A percentile compares a stretch with the other conserved stretches of the same genome.
These are phyloP conservation scores for Camelus dromedarius DNA, from an alignment of 2,113 vertebrate genomes.

Conservation along the genomic window DNA sequence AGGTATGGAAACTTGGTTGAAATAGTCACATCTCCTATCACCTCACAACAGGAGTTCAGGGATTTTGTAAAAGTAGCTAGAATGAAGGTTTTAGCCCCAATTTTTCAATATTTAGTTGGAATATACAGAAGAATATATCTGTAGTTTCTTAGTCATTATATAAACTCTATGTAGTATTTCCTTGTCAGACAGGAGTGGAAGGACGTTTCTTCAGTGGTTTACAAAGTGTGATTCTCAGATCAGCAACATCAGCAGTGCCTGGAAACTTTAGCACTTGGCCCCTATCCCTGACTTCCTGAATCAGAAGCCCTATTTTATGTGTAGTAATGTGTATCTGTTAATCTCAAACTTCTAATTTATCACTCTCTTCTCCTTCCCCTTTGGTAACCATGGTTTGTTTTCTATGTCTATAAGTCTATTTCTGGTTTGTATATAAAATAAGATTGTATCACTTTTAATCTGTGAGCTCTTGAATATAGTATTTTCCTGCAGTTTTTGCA, in stretches of 20 bases:
- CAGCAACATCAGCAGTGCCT: not conserved
- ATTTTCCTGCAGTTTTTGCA: no score
- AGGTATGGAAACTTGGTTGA: not conserved
- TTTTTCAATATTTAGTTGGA: slow-evolving; percentile 33
- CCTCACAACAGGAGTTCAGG: not conserved
- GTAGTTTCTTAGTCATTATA: not conserved
- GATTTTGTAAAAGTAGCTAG: not conserved
- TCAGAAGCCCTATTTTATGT: not conserved
- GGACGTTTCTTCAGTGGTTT: not conserved
- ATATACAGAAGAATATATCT: not conserved
- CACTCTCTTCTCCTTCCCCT: no score
- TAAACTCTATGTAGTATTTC: not conserved
- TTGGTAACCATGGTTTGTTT: no score
- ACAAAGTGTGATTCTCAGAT: not conserved
- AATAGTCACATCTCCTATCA: not conserved
- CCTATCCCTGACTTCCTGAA: not conserved
- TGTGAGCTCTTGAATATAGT: no score
- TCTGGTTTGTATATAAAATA: no score
- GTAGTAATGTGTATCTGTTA: no score
- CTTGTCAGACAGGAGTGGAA: not conserved
- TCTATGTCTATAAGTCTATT: no score
- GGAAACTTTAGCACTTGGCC: not conserved
- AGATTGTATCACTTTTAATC: no score
- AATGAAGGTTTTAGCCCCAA: not conserved
- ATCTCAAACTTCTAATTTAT: no score